Base-by-base conservation (phyloP, 2,888 invertebrate species). In the Melinopterus prodromus region DNA sequence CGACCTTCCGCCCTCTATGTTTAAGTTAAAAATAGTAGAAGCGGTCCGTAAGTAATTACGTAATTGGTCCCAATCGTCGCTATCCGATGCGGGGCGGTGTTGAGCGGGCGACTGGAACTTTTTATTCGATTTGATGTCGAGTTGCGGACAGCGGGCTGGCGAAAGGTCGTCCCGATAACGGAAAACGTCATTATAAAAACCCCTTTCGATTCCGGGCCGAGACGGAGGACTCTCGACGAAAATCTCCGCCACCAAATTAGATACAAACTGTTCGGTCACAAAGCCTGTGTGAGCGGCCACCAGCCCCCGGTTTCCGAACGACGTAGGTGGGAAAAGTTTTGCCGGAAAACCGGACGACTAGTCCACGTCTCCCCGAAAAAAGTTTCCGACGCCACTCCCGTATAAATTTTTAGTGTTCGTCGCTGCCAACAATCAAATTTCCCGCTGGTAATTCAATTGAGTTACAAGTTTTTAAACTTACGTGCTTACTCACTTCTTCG, bases 251-350 rank as follows among this genome's bases (percentile, higher is more conserved):
- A 53, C 53, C 53, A 71, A 71, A 71, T 71, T 71, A 71, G 71
- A 71, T 71, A 71, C 71, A 71, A 71, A 71, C 15, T 26, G 71
- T 71, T 71, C 71, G 26, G 71, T 16, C 71, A 26, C 26, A 71
- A 71, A 71, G 71, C 71, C 71, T 26, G 26, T 26, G 26, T 26
- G 26, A 26, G 26, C 26, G 26, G 26, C 26, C 26, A 26, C 26
- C 26, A 26, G 26, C 26, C 26, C 26, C 26, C 26, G 26, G 3
- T 53, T 9, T 53, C 9, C 53, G 53, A 53, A 53, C 53, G 53
- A 53, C 53, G 53, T 53, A 53, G 53, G 53, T 53, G 53, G 53
- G 53, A 53, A 53, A 53, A 53, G 53, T 53, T 53, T 53, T 53
- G 9, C 53, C 12, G 53, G 53, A 53, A 53, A 53, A 53, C 53